phyloP scores from a whole-genome alignment of 2,888 invertebrate species.

The Aphodius granarius region DNA sequence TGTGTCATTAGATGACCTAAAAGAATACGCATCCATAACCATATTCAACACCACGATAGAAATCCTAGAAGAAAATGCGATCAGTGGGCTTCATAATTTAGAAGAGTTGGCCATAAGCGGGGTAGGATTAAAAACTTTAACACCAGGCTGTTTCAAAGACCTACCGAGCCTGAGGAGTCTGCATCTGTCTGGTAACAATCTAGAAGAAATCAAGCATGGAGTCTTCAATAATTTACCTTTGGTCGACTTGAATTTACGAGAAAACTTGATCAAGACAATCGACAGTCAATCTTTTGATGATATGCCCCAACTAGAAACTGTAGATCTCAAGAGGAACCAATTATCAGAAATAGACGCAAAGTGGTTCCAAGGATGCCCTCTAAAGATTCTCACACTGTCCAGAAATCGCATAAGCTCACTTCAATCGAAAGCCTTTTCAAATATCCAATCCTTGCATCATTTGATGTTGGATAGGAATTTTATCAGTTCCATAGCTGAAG shows the following conservation, averaged over 20 bases:
- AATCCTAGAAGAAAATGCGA: background rate
- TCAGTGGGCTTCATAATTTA: background rate
- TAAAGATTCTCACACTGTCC: background rate
- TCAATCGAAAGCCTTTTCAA: background rate
- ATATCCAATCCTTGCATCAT: background rate
- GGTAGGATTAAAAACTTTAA: conserved; percentile 4
- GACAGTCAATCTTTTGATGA: conserved; percentile 2
- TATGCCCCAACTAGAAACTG: background rate
- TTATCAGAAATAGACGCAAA: background rate
- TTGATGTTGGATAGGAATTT: background rate
- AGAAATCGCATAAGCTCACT: background rate
- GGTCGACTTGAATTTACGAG: background rate
- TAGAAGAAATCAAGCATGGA: background rate
- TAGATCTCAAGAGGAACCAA: background rate
- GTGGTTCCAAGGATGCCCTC: background rate
- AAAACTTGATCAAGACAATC: background rate
- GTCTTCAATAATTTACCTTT: conserved; percentile 1
- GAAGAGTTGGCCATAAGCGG: background rate
- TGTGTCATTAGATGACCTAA: background rate
- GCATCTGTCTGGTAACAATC: background rate
- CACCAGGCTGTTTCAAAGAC: conserved; percentile 6
- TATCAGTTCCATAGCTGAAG: background rate
- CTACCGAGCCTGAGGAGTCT: background rate
- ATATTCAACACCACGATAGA: background rate
- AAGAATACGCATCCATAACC: background rate